A percentile compares a stretch with the other conserved stretches of the same genome.
Conservation (phyloP, 2,113 vertebrate species). For the Pseudorhombus dupliciocellatus region DNA sequence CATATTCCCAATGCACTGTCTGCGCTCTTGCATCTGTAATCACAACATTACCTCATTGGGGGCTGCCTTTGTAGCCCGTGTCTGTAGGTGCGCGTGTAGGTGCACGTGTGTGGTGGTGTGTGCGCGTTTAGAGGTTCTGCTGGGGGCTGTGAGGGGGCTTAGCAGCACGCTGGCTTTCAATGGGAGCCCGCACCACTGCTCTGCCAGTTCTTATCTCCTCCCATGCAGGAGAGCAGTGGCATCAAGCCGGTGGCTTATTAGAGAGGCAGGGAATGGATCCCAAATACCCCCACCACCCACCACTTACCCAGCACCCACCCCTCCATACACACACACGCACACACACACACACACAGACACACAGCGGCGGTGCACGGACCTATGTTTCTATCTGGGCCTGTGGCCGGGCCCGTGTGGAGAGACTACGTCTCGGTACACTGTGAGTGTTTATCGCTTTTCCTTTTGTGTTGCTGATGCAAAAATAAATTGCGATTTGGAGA, state of each 20-base stretch:
- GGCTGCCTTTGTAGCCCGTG: constrained; percentile 68
- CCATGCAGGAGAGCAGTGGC: constrained; percentile 80
- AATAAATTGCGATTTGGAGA: constrained; percentile 72
- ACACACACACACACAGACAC: constrained; percentile 31
- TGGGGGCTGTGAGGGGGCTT: constrained; percentile 70
- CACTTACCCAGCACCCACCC: background rate
- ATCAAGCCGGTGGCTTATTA: constrained; percentile 81
- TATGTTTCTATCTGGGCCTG: constrained; percentile 58
- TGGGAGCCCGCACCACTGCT: constrained; percentile 71
- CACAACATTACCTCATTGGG: constrained; percentile 71
- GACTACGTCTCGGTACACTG: constrained; percentile 57
- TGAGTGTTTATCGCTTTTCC: constrained; percentile 64
- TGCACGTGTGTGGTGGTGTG: constrained; percentile 22
- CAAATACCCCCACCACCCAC: constrained; percentile 46
- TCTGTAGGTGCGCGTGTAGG: constrained; percentile 20
- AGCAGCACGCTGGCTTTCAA: constrained; percentile 73
- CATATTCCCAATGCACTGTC: constrained; percentile 67
- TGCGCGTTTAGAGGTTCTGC: constrained; percentile 61
- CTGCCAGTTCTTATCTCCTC: constrained; percentile 81
- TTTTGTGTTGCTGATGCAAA: constrained; percentile 72
- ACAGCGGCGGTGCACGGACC: constrained; percentile 40
- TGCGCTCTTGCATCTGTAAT: constrained; percentile 77
- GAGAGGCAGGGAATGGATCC: constrained; percentile 74
- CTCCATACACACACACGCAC: constrained; percentile 12
- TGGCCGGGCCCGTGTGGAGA: constrained; percentile 52